Evolutionary conservation across 2,888 invertebrate genomes (phyloP).

Genomic region (Dicyrtomina minuta): DNA sequence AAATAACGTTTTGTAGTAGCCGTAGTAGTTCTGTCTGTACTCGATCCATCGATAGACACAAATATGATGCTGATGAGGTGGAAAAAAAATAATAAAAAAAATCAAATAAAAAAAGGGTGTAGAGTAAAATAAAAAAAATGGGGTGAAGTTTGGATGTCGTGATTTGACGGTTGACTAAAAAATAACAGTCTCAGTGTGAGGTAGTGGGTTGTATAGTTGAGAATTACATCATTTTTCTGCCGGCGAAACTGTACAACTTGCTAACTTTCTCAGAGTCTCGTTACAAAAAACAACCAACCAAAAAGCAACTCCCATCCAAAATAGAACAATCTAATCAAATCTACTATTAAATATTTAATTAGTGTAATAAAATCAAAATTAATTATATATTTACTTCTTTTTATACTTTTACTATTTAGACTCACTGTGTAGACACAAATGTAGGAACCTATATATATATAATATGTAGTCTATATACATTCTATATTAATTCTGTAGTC

Average conservation of each 20-base stretch:
- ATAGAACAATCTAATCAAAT: background rate
- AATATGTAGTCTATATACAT: too few relatives aligned
- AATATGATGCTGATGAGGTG: too few relatives aligned
- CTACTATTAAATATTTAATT: background rate
- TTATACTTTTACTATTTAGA: background rate
- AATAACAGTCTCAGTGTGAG: slow-evolving; percentile 69
- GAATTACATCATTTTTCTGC: slow-evolving; percentile 75
- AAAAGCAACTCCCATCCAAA: slow-evolving; percentile 10
- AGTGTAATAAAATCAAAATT: slow-evolving; percentile 3
- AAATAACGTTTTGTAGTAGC: too few relatives aligned
- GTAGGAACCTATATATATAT: background rate
- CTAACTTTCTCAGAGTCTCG: slow-evolving; percentile 86
- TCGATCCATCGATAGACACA: too few relatives aligned
- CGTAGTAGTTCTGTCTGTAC: too few relatives aligned
- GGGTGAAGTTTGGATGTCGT: slow-evolving; percentile 1
- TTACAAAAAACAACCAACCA: slow-evolving; percentile 5
- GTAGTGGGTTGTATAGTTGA: slow-evolving; percentile 99
- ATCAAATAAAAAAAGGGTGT: background rate
- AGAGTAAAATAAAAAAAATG: background rate
- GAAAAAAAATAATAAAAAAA: background rate
- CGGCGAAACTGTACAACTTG: slow-evolving; percentile 94
- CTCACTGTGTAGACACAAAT: background rate
- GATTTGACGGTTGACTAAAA: slow-evolving; percentile 18
- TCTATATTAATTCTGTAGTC: too few relatives aligned
- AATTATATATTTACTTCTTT: background rate